Evolutionary conservation across 2,888 invertebrate species (phyloP), one percentile per base, ranked within the genome.

Genomic region (Strigamia crassipes): DNA sequence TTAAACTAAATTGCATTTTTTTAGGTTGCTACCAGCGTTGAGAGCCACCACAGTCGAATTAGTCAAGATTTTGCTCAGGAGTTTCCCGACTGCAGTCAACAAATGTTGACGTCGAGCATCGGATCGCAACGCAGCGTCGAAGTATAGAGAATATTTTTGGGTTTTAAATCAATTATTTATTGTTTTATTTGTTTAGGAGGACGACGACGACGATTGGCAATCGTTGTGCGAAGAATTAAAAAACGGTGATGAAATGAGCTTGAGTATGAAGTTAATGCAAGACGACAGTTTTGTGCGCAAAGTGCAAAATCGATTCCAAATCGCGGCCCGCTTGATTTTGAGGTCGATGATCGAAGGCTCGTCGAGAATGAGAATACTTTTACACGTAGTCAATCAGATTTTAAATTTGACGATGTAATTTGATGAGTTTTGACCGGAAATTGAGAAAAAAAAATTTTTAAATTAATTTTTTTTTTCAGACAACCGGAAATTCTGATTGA

Each of bases 291-390:
- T 56, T 56, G 18, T 18, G n/a, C 5, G 21, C n/a, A 3, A 56
- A 8, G 8, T 56, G 3, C 61, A 56, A 56, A 18, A n/a, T 56
- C 61, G 61, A 18, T 21, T 56, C 8, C n/a, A 56, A 18, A 21
- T n/a, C 21, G 61, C 61, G 6, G 61, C 21, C 61, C 3, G 61
- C 3, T 21, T 56, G 61, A 56, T 56, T n/a, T 21, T 56, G n/a
- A 3, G 21, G 2, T n/a, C 18, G 4, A 56, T 56, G 61, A n/a
- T 8, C 18, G 61, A 56, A 56, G 61, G 61, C 6, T n/a, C 61
- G 6, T 56, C 61, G n/a, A n/a, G 61, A 56, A n/a, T 56, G n/a
- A n/a, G 61, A 18, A n/a, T 56, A 56, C n/a, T 56, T n/a, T 56
- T 56, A 21, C 61, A 34, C 6, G 34, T 34, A 34, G 34, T 34